These are phyloP conservation scores for Prunella himalayana DNA, from an alignment of 2,113 vertebrate species.

Conservation along the genomic window DNA sequence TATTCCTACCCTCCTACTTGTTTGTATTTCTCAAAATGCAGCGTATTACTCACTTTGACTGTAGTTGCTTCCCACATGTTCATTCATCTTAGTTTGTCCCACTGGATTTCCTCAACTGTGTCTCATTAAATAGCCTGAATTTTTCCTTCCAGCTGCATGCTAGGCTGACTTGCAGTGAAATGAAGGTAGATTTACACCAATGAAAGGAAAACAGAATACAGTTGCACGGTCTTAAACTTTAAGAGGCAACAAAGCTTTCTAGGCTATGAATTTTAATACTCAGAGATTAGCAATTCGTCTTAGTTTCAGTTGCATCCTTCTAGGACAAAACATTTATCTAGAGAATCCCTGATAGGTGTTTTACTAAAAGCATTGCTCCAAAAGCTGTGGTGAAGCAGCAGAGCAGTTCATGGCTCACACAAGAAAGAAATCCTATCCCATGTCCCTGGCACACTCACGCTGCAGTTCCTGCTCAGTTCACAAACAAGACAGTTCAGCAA, in stretches of 20 bases:
- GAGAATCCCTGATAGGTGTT: background rate
- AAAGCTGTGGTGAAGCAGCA: background rate
- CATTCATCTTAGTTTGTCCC: constrained; percentile 4
- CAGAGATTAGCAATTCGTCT: background rate
- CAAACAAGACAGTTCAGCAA: background rate
- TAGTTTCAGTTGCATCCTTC: background rate
- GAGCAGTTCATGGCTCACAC: background rate
- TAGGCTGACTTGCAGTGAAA: background rate
- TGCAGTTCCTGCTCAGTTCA: background rate
- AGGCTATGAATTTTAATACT: background rate
- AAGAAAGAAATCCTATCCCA: background rate
- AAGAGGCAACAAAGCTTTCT: background rate
- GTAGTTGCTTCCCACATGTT: background rate
- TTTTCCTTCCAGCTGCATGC: background rate
- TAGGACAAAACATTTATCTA: background rate
- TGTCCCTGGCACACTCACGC: background rate
- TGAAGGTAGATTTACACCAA: background rate
- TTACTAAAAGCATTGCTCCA: background rate
- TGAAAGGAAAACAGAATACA: background rate
- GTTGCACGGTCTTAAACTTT: background rate
- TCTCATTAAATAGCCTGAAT: background rate
- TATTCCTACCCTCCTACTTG: background rate
- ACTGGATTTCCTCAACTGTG: background rate
- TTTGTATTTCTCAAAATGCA: background rate
- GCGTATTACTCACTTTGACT: background rate